Conservation (phyloP, 2,797 vertebrate species). For the Amazonetta brasiliensis region DNA sequence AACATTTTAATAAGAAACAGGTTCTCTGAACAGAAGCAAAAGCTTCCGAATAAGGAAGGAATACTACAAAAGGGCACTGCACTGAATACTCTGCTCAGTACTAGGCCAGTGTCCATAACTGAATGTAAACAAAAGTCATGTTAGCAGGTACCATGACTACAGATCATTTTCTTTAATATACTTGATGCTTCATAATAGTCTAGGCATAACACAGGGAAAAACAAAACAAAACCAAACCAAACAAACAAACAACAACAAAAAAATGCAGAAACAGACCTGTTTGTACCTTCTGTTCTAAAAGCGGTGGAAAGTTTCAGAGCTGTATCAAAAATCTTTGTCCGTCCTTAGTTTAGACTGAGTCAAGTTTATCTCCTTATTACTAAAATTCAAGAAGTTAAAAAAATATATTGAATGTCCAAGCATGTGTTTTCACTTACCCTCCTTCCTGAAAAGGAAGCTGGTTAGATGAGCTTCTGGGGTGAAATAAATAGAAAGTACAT, state of each 20-base stretch:
- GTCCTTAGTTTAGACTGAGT: not conserved
- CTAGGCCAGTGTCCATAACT: not conserved
- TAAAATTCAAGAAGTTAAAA: conserved; percentile 28
- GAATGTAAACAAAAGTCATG: not conserved
- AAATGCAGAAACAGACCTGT: not conserved
- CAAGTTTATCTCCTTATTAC: not conserved
- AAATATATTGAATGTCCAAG: not conserved
- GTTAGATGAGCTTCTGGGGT: not conserved
- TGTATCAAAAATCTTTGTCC: not conserved
- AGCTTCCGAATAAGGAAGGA: not conserved
- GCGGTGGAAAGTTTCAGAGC: not conserved
- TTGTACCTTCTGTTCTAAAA: not conserved
- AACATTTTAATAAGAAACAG: conserved; percentile 11
- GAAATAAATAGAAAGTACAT: conserved; percentile 63
- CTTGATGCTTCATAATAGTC: not conserved
- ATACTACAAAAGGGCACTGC: not conserved
- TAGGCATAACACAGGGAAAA: not conserved
- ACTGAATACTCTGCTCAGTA: not conserved
- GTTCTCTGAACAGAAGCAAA: not conserved
- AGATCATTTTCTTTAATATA: not conserved
- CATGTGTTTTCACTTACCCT: conserved; percentile 56
- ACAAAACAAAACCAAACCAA: not conserved
- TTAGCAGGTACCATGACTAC: not conserved
- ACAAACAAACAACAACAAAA: too few relatives aligned
- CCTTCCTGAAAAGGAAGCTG: conserved; percentile 18